Evolutionary conservation across 2,888 invertebrate species (phyloP).

Genomic region (Mesoligia furuncula): DNA sequence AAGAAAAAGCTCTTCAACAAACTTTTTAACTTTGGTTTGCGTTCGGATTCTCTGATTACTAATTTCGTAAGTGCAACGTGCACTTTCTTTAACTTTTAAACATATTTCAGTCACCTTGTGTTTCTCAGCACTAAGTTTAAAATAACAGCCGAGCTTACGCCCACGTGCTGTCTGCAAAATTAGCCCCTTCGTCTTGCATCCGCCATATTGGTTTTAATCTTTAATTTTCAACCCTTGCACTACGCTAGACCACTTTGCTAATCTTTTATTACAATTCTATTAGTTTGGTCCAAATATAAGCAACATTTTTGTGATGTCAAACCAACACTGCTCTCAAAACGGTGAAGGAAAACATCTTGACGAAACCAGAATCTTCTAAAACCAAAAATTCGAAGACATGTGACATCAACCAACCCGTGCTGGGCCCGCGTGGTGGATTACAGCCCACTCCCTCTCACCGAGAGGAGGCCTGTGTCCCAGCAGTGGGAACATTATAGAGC

Average conservation of each 20-base stretch:
- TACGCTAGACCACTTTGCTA: neutral
- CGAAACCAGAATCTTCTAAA: no score
- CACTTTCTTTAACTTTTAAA: neutral
- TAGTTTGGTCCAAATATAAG: neutral
- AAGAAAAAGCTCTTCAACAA: neutral
- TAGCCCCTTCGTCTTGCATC: neutral
- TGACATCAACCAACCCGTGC: no score
- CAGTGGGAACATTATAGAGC: no score
- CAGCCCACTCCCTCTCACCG: no score
- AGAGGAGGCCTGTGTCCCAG: no score
- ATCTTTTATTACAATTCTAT: neutral
- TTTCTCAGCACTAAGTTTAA: neutral
- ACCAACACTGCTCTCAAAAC: no score
- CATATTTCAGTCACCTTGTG: slow-evolving; percentile 2
- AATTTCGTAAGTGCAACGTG: neutral
- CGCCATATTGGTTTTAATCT: neutral
- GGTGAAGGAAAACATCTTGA: no score
- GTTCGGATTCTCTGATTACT: neutral
- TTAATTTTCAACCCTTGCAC: neutral
- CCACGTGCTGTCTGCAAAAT: neutral
- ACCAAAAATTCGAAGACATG: no score
- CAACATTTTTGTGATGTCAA: neutral
- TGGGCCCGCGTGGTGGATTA: no score
- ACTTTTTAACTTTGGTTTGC: neutral
- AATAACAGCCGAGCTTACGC: slow-evolving; percentile 6